A percentile compares a stretch with the other conserved stretches of the same genome.
Conservation (phyloP, 2,888 invertebrate genomes). For the Achlya flavicornis region DNA sequence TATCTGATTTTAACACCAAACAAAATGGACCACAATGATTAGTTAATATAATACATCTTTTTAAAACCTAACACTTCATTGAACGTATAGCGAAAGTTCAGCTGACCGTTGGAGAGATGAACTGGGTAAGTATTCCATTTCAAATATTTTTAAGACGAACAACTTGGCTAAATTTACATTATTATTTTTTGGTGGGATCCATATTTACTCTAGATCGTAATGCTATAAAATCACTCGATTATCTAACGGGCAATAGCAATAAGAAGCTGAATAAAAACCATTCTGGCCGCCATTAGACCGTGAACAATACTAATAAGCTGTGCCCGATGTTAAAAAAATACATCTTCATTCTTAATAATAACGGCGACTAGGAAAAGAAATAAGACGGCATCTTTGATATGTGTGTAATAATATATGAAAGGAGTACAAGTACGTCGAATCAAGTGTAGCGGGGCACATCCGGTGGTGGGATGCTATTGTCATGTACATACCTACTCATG, state of each 20-base stretch:
- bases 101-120: too few species aligned
- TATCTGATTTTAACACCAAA: too few species aligned
- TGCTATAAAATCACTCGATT: slow-evolving; percentile 51
- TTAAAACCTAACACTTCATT: too few species aligned
- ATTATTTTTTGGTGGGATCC: too few species aligned
- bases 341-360: slow-evolving; percentile 70
- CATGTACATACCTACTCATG: slow-evolving; percentile 21
- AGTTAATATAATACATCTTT: too few species aligned
- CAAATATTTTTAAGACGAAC: too few species aligned
- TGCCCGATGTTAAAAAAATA: slow-evolving; percentile 64
- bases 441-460: slow-evolving; percentile 58
- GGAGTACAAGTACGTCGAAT: slow-evolving; percentile 47
- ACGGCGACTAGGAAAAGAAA: slow-evolving; percentile 69
- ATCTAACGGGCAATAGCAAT: slow-evolving; percentile 47
- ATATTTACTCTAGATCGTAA: slow-evolving; percentile 41
- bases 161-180: too few species aligned
- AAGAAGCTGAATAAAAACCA: slow-evolving; percentile 63
- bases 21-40: too few species aligned
- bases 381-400: slow-evolving; percentile 67
- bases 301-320: slow-evolving; percentile 65
- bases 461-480: slow-evolving; percentile 41
- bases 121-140: too few species aligned
- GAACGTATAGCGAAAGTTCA: too few species aligned
- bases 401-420: slow-evolving; percentile 63
- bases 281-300: slow-evolving; percentile 60